Percentiles rank a stretch among this genome's conserved stretches.
Evolutionary conservation across 1,140 invertebrate genomes (phyloP).

Genomic region (Teleogryllus occipitalis): DNA sequence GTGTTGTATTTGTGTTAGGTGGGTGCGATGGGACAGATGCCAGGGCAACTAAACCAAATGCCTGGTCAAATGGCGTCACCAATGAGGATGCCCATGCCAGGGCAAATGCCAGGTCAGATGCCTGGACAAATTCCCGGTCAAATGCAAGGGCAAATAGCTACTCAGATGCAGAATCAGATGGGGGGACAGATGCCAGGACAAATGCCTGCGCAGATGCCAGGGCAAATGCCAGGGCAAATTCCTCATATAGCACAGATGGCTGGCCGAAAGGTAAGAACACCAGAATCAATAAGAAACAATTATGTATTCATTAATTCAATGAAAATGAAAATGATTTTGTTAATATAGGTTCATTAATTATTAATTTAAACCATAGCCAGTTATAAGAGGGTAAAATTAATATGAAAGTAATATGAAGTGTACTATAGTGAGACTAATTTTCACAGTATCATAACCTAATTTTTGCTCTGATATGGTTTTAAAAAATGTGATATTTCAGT

Average conservation of each 20-base stretch:
- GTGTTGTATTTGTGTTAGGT: neutral
- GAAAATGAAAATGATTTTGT: too few relatives aligned
- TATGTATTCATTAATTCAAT: too few relatives aligned
- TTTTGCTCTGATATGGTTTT: too few relatives aligned
- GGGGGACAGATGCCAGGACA: constrained; percentile 38
- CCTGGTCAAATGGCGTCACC: constrained; percentile 19
- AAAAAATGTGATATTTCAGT: too few relatives aligned
- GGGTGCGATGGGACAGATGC: constrained; percentile 7
- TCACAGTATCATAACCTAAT: too few relatives aligned
- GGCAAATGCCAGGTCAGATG: constrained; percentile 38
- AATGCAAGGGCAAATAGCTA: constrained; percentile 28
- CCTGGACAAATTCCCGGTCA: constrained; percentile 32
- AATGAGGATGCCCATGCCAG: constrained; percentile 25
- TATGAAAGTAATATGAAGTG: too few relatives aligned
- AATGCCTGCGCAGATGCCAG: constrained; percentile 41
- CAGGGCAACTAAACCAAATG: constrained; percentile 18
- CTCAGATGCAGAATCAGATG: constrained; percentile 21
- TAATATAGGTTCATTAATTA: too few relatives aligned
- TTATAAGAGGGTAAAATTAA: too few relatives aligned
- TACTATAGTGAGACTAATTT: too few relatives aligned
- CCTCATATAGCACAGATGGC: constrained; percentile 27
- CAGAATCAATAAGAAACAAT: too few relatives aligned
- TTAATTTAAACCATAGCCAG: too few relatives aligned
- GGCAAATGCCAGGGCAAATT: constrained; percentile 31
- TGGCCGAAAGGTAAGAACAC: neutral